Evolutionary conservation across 2,888 invertebrate species (phyloP), one percentile per base, ranked within the genome.

Genomic region (Phortica magna): DNA sequence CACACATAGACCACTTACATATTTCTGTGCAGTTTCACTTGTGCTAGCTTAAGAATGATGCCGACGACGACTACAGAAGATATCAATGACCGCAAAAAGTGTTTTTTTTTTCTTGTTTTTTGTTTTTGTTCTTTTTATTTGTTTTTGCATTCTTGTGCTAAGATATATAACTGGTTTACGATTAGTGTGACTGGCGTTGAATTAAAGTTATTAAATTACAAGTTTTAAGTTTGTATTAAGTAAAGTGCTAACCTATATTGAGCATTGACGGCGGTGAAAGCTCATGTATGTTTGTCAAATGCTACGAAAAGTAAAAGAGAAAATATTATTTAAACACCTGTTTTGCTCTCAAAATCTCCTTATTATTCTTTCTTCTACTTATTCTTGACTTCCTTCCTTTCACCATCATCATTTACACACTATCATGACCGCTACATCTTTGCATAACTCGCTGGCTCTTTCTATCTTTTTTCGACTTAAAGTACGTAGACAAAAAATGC

Each of bases 1-100:
- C 85, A 85, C 79, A 88, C 82, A 88, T 83, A 82, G 75, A n/a
- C n/a, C n/a, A n/a, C n/a, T n/a, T n/a, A n/a, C 76, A 77, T 53
- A 57, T 22, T 22, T 61, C 81, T 76, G 78, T 76, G 79, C 77
- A 77, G 17, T 72, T 72, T 39, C 39, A 72, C 79, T 76, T 68
- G 10, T 42, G 41, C 14, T 39, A 2, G 9, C 48, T 39, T 64
- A 64, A 64, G 64, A 64, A 64, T 31, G 19, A 31, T 31, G 39
- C 48, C 48, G 48, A 14, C 48, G 48, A 31, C 59, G 53, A 48
- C 53, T 59, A 22, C 70, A 42, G 19, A 59, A 31, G 73, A 73
- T 73, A 73, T 73, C 75, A 70, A 53, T 75, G 73, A 75, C 75
- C 77, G 77, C 77, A 48, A 73, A 76, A 73, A 68, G 68, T 68